Percentiles rank a stretch among this genome's conserved stretches.
These are phyloP conservation scores for Cryptotis parvus DNA, from an alignment of 2,113 vertebrate species.

Conservation along the genomic window DNA sequence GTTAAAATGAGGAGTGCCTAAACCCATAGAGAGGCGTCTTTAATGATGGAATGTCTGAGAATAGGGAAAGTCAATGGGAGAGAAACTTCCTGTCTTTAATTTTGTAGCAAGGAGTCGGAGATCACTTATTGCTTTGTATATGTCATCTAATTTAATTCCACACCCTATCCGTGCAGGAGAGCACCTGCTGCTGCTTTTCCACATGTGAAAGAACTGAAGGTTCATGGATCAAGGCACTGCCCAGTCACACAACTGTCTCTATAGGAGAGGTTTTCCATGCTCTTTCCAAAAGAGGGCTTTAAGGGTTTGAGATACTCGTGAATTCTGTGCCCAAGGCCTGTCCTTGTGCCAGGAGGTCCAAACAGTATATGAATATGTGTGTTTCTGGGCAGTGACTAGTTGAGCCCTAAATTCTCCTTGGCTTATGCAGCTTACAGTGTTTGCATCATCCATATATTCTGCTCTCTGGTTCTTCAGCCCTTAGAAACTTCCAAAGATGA, in stretches of 20 bases:
- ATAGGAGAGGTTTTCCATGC: background rate
- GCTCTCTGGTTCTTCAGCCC: background rate
- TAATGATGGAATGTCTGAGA: background rate
- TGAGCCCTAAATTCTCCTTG: background rate
- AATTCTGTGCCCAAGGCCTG: background rate
- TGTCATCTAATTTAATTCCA: background rate
- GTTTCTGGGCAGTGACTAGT: background rate
- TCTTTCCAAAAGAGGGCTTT: background rate
- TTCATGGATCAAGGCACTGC: background rate
- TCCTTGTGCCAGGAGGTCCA: background rate
- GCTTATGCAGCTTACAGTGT: background rate
- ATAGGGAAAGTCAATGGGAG: background rate
- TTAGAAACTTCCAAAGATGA: constrained; percentile 39
- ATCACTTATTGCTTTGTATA: background rate
- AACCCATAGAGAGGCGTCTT: background rate
- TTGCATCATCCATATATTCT: background rate
- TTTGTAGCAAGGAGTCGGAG: background rate
- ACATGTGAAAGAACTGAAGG: background rate
- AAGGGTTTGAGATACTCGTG: background rate
- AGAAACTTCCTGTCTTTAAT: background rate
- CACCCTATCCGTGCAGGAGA: background rate
- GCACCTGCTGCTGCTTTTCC: background rate
- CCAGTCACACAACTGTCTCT: background rate
- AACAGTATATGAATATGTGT: background rate
- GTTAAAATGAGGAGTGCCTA: background rate